Base-by-base conservation (phyloP, 2,797 vertebrate species). In the Echeneis naucrates region DNA sequence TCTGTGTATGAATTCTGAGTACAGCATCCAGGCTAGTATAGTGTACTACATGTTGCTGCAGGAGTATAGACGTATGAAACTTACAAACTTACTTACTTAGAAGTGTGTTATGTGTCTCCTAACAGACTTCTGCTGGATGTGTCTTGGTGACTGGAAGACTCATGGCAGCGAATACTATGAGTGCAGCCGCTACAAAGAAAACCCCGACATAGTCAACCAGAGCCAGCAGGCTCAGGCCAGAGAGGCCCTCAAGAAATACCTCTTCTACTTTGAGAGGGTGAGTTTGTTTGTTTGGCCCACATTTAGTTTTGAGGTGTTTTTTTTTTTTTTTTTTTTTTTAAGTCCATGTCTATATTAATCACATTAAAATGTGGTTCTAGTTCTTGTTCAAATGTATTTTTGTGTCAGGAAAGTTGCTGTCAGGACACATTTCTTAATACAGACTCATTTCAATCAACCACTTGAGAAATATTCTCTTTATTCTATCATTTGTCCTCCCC, bases 241-340 rank as follows among this genome's bases (percentile, higher is more conserved):
- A 86, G 97, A 99, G 91, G 98, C 98, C 75, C 97, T 99, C 81
- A 99, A 99, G 94, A 99, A 99, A 95, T 99, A 99, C 94, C 95
- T 99, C 92, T 99, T 99, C 95, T 99, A 99, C 95, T 99, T 99
- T 89, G 98, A 99, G 94, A 97, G 98, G 97, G 98, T 99, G 93
- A 92, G 96, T 10, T 21, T 23, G 21, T 27, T 3, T 35, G 2
- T 16, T 16, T 2, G 0, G 12, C 9, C n/a, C 4, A 4, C 38
- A 2, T 30, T 44, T 44, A 2, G 24, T 2, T 40, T 19, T 63
- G 8, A 2, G n/a, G n/a, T 37, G 37, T 40, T 38, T 2, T n/a
- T 33, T 27, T 27, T 13, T 37, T 37, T 27, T 23, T 26, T 56
- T 50, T 27, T 27, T 13, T 37, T 37, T 27, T 23, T 26, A 56